Evolutionary conservation across 92 coral and sea anemone species (phyloP).

Genomic region (Epizoanthus illoricatus): DNA sequence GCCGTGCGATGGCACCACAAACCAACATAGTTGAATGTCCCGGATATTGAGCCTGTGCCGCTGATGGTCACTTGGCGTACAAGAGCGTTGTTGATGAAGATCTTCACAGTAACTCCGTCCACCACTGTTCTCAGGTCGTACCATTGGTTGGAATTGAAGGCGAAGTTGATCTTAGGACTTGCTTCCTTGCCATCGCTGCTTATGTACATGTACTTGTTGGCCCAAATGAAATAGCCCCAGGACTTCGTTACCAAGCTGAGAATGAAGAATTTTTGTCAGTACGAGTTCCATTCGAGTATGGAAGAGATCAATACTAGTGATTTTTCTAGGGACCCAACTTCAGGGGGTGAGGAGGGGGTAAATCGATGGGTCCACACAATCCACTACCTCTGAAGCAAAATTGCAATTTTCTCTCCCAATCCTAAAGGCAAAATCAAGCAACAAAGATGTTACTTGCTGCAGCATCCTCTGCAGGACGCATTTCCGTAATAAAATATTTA

Average conservation of each 20-base stretch:
- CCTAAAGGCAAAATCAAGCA: no score
- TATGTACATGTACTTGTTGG: constrained; percentile 19
- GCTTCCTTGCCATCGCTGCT: constrained; percentile 35
- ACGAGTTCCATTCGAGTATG: neutral
- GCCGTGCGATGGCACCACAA: constrained; percentile 54
- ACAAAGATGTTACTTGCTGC: no score
- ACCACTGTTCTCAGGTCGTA: constrained; percentile 50
- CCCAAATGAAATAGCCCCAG: constrained; percentile 49
- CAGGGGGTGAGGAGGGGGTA: no score
- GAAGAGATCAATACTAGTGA: no score
- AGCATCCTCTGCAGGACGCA: no score
- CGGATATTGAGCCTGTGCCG: constrained; percentile 52
- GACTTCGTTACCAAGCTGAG: constrained; percentile 51
- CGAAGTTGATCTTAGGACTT: constrained; percentile 32
- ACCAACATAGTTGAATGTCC: constrained; percentile 53
- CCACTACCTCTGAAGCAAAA: no score
- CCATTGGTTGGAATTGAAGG: constrained; percentile 42
- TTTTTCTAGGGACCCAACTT: no score
- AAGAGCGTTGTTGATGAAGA: constrained; percentile 49
- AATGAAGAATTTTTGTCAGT: neutral
- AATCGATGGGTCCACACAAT: no score
- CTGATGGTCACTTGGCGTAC: constrained; percentile 43
- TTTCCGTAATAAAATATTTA: no score
- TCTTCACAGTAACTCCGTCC: constrained; percentile 46
- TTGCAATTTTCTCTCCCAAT: no score